phyloP scores from a whole-genome alignment of 2,113 vertebrate genomes.

The Channa argus region DNA sequence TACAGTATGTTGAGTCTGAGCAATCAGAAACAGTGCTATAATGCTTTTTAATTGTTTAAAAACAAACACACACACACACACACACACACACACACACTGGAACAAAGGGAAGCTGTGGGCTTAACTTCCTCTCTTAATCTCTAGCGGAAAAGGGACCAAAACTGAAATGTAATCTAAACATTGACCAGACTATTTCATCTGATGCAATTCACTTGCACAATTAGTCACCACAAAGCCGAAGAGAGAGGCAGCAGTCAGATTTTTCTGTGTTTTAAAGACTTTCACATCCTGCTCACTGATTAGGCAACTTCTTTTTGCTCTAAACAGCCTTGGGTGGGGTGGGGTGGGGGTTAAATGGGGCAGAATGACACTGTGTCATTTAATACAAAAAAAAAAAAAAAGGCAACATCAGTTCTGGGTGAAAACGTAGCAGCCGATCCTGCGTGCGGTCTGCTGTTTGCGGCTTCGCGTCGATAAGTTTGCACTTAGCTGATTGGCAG shows the following conservation, averaged over 20 bases:
- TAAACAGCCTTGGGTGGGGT: slow-evolving; percentile 6
- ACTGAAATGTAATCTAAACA: slow-evolving; percentile 62
- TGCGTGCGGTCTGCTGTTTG: neutral
- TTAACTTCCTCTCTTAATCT: slow-evolving; percentile 61
- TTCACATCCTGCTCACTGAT: slow-evolving; percentile 68
- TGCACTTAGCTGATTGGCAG: slow-evolving; percentile 39
- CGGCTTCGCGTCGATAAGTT: slow-evolving; percentile 32
- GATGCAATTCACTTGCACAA: slow-evolving; percentile 40
- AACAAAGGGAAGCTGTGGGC: slow-evolving; percentile 26
- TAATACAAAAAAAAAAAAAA: neutral
- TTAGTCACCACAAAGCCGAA: slow-evolving; percentile 37
- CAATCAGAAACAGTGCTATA: slow-evolving; percentile 47
- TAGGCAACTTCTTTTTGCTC: slow-evolving; percentile 37
- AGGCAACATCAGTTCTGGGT: slow-evolving; percentile 23
- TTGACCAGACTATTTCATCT: slow-evolving; percentile 37
- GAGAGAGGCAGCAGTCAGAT: slow-evolving; percentile 25
- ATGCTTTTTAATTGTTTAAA: slow-evolving; percentile 59
- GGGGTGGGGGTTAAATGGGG: slow-evolving; percentile 34
- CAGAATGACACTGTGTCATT: slow-evolving; percentile 38
- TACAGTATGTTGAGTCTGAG: neutral
- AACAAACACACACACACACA: too few relatives aligned
- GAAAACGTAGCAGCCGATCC: slow-evolving; percentile 12
- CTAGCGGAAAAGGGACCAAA: slow-evolving; percentile 39
- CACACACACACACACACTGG: neutral
- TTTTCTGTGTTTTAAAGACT: slow-evolving; percentile 58